Evolutionary conservation across 2,888 invertebrate genomes (phyloP).

Genomic region (Spodoptera exigua): DNA sequence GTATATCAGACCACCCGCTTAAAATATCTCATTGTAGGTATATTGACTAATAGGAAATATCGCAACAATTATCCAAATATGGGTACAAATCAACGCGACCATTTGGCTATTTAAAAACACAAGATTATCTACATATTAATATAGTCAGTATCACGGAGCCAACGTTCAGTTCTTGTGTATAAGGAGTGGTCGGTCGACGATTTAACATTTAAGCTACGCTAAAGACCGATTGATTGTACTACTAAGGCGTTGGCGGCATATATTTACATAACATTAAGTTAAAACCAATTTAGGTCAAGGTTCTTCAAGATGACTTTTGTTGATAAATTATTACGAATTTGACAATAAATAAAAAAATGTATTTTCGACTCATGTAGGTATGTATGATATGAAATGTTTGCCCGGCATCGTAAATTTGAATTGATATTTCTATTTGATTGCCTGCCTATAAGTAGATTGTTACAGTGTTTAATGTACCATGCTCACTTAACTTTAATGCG

Average conservation of each 20-base stretch:
- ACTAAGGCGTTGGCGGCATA: constrained; percentile 67
- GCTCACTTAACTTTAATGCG: too few species aligned
- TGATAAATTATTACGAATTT: constrained; percentile 14
- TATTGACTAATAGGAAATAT: background rate
- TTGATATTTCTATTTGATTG: too few species aligned
- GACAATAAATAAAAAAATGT: background rate
- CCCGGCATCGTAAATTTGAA: too few species aligned
- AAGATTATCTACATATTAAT: background rate
- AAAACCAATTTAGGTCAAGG: constrained; percentile 80
- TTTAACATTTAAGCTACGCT: constrained; percentile 21
- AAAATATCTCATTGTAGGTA: too few species aligned
- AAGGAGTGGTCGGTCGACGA: constrained; percentile 31
- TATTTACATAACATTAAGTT: constrained; percentile 75
- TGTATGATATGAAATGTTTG: too few species aligned
- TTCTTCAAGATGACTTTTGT: constrained; percentile 55
- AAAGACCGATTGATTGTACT: constrained; percentile 60
- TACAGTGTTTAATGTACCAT: too few species aligned
- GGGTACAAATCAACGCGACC: background rate
- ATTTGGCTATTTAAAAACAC: constrained; percentile 6
- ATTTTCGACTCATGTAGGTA: too few species aligned
- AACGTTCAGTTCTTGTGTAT: constrained; percentile 13
- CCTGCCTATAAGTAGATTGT: too few species aligned
- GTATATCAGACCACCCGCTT: too few species aligned
- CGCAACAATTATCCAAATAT: constrained; percentile 14
- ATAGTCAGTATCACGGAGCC: constrained; percentile 1